Conservation (phyloP, 2,797 vertebrate genomes). For the Aldrovandia affinis region DNA sequence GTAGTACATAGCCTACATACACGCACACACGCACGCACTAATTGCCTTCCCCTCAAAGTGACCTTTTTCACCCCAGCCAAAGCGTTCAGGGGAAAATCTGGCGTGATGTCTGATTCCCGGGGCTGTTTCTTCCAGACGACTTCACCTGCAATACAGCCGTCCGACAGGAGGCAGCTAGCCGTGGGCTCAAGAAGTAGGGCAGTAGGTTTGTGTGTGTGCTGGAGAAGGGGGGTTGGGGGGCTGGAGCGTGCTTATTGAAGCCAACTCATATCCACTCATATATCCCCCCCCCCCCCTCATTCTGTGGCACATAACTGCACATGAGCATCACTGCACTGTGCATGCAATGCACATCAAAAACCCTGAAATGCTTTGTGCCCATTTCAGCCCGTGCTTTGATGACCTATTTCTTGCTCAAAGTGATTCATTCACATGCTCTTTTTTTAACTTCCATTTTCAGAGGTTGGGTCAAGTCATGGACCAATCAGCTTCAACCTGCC, state of each 20-base stretch:
- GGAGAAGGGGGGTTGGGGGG: background rate
- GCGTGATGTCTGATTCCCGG: conserved; percentile 10
- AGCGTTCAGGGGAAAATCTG: background rate
- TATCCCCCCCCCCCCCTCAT: background rate
- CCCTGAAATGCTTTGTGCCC: background rate
- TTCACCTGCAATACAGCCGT: background rate
- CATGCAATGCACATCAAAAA: background rate
- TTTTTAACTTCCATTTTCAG: background rate
- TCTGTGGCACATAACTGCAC: background rate
- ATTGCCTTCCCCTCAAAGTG: background rate
- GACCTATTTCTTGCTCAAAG: background rate
- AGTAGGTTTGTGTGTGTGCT: background rate
- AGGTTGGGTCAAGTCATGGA: background rate
- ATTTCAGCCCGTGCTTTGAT: background rate
- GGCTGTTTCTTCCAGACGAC: conserved; percentile 10
- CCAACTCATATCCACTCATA: background rate
- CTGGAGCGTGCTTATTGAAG: background rate
- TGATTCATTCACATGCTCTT: background rate
- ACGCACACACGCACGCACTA: background rate
- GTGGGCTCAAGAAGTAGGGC: conserved; percentile 3
- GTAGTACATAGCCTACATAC: background rate
- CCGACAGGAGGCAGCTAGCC: background rate
- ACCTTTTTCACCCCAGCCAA: conserved; percentile 13
- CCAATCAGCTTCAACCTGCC: background rate
- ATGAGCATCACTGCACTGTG: conserved; percentile 1